Percentiles rank a stretch among this genome's conserved stretches.
phyloP scores from a whole-genome alignment of 2,888 invertebrate species.

The Tethea ocularis region DNA sequence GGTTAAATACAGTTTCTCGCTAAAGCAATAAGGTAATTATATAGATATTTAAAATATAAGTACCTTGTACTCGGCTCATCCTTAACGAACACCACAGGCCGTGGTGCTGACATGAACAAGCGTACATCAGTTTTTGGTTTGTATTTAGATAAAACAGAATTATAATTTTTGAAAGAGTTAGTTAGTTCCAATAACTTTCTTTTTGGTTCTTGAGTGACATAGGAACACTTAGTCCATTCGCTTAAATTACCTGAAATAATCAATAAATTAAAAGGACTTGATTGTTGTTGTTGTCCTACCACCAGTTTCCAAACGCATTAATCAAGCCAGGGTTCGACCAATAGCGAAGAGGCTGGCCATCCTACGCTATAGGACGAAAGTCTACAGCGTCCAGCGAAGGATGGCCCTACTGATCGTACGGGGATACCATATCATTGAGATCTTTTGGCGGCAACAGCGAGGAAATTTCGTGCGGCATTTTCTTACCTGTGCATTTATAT shows the following conservation, averaged over 20 bases:
- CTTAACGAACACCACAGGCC: constrained; percentile 56
- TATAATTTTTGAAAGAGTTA: constrained; percentile 73
- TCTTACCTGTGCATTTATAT: constrained; percentile 91
- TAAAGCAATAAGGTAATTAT: neutral
- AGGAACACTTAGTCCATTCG: constrained; percentile 95
- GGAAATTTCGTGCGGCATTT: too few species aligned
- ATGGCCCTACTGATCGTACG: too few species aligned
- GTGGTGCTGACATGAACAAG: constrained; percentile 74
- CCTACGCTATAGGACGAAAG: too few species aligned
- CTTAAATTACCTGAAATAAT: constrained; percentile 83
- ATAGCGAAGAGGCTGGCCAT: too few species aligned
- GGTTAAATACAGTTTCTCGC: neutral
- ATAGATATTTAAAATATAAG: too few species aligned
- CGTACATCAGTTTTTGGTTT: constrained; percentile 84
- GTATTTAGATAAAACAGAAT: constrained; percentile 84
- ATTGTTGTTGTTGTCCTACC: too few species aligned
- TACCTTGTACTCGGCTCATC: constrained; percentile 67
- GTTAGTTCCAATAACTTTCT: constrained; percentile 89
- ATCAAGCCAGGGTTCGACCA: too few species aligned
- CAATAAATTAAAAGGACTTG: neutral
- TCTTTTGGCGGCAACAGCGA: too few species aligned
- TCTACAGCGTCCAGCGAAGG: too few species aligned
- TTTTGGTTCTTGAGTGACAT: constrained; percentile 88
- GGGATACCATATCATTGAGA: too few species aligned
- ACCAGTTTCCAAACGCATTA: too few species aligned